These are phyloP conservation scores for Pocillopora grandis DNA, from an alignment of 92 coral and sea anemone genomes.

Conservation along the genomic window DNA sequence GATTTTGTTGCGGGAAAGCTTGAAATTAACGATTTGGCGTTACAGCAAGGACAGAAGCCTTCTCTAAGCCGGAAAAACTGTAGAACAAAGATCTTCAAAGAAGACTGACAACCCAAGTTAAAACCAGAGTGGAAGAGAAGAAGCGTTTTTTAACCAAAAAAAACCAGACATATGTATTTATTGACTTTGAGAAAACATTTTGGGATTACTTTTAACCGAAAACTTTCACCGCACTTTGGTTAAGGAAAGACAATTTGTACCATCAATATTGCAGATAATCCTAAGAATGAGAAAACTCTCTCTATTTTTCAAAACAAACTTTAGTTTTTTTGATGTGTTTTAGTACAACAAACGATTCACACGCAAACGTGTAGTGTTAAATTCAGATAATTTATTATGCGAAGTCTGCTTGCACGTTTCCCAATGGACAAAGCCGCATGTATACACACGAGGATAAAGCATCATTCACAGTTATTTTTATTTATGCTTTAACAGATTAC, in stretches of 20 bases:
- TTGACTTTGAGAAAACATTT: too few relatives aligned
- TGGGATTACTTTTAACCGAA: too few relatives aligned
- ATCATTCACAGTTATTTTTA: too few relatives aligned
- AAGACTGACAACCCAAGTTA: neutral
- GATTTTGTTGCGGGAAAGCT: neutral
- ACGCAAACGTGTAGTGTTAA: too few relatives aligned
- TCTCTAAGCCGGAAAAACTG: neutral
- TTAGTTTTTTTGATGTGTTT: neutral
- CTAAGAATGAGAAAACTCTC: neutral
- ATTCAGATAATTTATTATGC: too few relatives aligned
- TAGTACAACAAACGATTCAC: too few relatives aligned
- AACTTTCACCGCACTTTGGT: neutral
- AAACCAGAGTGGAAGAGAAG: neutral
- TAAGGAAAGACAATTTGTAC: neutral
- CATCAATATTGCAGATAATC: neutral
- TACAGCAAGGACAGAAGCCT: neutral
- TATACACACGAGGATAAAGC: too few relatives aligned
- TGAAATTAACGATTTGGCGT: neutral
- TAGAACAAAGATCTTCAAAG: neutral
- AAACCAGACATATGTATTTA: too few relatives aligned
- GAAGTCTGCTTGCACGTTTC: too few relatives aligned
- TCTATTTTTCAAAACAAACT: neutral
- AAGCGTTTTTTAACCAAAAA: neutral
- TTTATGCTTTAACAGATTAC: too few relatives aligned
- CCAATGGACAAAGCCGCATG: too few relatives aligned